These are phyloP conservation scores for Azorinus chamasolen DNA, from an alignment of 2,888 invertebrate genomes.

Conservation along the genomic window DNA sequence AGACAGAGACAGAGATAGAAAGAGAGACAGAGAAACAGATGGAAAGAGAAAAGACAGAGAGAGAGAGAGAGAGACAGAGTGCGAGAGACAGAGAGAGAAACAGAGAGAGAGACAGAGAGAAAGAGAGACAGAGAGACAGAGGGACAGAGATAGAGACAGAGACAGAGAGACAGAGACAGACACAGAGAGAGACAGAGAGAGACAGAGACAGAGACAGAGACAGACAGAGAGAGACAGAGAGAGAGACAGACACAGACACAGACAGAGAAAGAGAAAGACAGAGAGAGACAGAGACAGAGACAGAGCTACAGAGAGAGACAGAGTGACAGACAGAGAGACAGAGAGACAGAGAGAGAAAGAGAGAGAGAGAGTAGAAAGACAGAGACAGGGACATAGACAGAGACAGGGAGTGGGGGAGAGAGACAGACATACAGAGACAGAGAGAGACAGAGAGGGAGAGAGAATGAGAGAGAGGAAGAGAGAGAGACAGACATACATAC, in stretches of 20 bases:
- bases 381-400: constrained; percentile 1
- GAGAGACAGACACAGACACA: constrained; percentile 4
- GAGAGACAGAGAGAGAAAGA: constrained; percentile 5
- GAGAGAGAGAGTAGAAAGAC: not conserved
- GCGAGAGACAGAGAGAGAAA: no score
- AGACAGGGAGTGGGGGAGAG: not conserved
- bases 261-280: constrained; percentile 3
- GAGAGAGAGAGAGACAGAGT: no score
- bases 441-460: not conserved
- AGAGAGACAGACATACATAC: no score
- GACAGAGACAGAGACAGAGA: constrained; percentile 1
- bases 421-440: no score
- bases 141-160: no score
- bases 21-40: no score
- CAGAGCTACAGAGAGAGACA: constrained; percentile 6
- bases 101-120: no score
- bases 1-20: no score
- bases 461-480: constrained; percentile 1
- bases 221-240: constrained; percentile 22
- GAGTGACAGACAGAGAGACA: constrained; percentile 2
- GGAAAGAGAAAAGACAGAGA: no score
- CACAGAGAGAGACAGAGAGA: constrained; percentile 2
- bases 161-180: constrained; percentile 20
- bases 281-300: constrained; percentile 8
- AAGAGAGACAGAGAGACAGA: no score